Evolutionary conservation across 2,113 vertebrate species (phyloP), one percentile per base, ranked within the genome.

Genomic region (Himantopus leucocephalus): DNA sequence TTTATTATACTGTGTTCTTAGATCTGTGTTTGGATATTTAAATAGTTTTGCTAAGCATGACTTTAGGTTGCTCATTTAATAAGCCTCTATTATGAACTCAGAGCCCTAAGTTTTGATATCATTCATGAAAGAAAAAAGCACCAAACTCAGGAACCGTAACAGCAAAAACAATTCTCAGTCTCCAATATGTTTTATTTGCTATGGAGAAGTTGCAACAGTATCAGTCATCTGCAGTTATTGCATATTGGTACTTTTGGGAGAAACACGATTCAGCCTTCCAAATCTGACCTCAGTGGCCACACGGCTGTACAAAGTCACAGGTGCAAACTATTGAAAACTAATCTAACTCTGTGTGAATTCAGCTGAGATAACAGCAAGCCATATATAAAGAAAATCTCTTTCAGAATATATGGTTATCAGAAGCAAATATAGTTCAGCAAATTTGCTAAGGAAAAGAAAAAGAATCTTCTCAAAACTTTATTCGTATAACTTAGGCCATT

Each of bases 31-130:
- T 94, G 48, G 72, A 32, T 90, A 89, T 78, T 86, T 92, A 94
- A 92, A 83, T 50, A 35, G n/a, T 58, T 39, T 75, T 94, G 53
- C 77, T 92, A 75, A 89, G 77, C 41, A 11, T 77, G 43, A 88
- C 55, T 96, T 90, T 32, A 90, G 7, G 43, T 87, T 94, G 86
- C 76, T 96, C 71, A 81, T 82, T 96, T 97, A 84, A 89, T 72
- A 74, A 58, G 73, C 41, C 6, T 86, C 66, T 82, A 8, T 64
- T 7, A 68, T 56, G 76, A 88, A 85, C 73, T n/a, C 2, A 0
- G 5, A 10, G 19, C 32, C 29, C 39, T 68, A 56, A 12, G 24
- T 63, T 75, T 87, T 78, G 7, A 9, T 24, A 43, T 4, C 6
- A 30, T 75, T 86, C 22, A 21, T 47, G 9, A 78, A 91, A 86